Evolutionary conservation across 2,888 invertebrate species (phyloP), one percentile per base, ranked within the genome.

Genomic region (Coelopa pilipes): DNA sequence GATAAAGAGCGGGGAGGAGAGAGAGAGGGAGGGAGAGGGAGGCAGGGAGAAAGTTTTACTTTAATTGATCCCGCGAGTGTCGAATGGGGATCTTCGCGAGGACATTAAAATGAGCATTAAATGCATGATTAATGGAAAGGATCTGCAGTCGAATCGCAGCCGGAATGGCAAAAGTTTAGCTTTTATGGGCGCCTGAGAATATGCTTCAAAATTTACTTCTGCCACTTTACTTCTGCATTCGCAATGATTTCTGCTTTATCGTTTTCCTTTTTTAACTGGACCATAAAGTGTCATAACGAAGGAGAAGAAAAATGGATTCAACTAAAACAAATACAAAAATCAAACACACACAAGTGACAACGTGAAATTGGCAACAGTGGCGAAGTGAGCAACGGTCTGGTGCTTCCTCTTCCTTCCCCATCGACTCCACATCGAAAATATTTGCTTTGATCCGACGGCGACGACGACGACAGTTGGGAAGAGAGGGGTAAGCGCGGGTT

Each of bases 281-380:
- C 4, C 7, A 4, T 2, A 34, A 34, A 34, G 2, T 34, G 34
- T 53, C 53, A 53, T 53, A 15, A 7, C 3, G 53, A 53, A 53
- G n/a, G n/a, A 15, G 53, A 53, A 53, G n/a, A 53, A 53, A 53
- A 53, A 53, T 53, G 53, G 5, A 53, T n/a, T 53, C 53, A 9
- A 53, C 53, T 34, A 34, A 34, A 34, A 34, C 2, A 34, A 34
- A 34, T 34, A 34, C 4, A 34, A 34, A 34, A 34, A 34, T 34
- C 53, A 53, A 13, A 53, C 53, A 53, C 53, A 53, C 53, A 5
- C 10, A 59, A 15, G 62, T n/a, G 45, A 62, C 62, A 62, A 15
- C 34, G 24, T 62, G 34, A 62, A 62, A 62, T 62, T 62, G 62
- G 62, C 62, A 62, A 62, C 62, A 59, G 19, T 24, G 13, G 13